Conservation (phyloP, 2,888 invertebrate species). For the Cetonia aurata region DNA sequence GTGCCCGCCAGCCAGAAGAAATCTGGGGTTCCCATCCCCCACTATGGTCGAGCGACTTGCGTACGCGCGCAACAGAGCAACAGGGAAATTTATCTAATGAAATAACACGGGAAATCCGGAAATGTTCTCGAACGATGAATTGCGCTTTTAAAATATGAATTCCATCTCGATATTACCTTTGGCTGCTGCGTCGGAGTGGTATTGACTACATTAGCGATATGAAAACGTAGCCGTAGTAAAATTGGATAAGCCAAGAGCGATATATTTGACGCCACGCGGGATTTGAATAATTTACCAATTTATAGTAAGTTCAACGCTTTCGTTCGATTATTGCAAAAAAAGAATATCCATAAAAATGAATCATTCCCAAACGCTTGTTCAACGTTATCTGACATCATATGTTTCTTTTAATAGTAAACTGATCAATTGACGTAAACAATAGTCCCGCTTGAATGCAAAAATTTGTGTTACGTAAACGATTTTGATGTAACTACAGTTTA, state of each 20-base stretch:
- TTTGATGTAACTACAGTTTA: conserved; percentile 20
- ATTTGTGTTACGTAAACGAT: neutral
- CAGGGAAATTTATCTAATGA: conserved; percentile 27
- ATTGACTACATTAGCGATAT: neutral
- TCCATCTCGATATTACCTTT: neutral
- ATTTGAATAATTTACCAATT: conserved; percentile 15
- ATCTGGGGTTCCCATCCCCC: conserved; percentile 23
- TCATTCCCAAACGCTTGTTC: conserved; percentile 10
- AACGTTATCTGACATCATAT: conserved; percentile 29
- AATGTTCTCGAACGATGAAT: conserved; percentile 8
- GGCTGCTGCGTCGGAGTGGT: neutral
- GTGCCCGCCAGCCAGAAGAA: conserved; percentile 24
- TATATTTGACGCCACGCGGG: too few species aligned
- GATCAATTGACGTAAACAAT: neutral
- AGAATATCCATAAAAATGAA: conserved; percentile 3
- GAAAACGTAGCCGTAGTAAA: neutral
- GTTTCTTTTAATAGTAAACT: conserved; percentile 14
- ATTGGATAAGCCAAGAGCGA: too few species aligned
- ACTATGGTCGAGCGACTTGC: neutral
- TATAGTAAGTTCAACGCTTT: conserved; percentile 1
- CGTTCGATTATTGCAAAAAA: too few species aligned
- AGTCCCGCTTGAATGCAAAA: conserved; percentile 5
- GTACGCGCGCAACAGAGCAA: conserved; percentile 1
- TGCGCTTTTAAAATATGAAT: neutral
- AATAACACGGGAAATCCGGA: conserved; percentile 23